Percentiles rank a stretch among this genome's conserved stretches.
phyloP scores from a whole-genome alignment of 2,113 vertebrate genomes.

The Vombatus ursinus region DNA sequence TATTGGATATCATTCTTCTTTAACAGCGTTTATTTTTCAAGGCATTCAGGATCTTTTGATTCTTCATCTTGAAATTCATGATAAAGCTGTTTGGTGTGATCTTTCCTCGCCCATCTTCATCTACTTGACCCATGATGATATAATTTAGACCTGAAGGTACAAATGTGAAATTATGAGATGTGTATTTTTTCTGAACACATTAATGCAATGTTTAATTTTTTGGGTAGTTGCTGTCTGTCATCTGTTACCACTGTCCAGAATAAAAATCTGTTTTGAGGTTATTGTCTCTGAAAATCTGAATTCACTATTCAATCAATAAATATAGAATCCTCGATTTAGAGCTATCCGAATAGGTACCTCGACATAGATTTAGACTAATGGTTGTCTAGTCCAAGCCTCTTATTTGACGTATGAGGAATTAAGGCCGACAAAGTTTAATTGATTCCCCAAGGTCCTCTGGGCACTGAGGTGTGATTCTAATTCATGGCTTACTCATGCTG shows the following conservation, averaged over 20 bases:
- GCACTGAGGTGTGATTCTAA: background rate
- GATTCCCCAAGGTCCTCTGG: background rate
- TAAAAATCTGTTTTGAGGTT: slow-evolving; percentile 32
- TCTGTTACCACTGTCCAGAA: slow-evolving; percentile 1
- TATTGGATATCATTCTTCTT: slow-evolving; percentile 62
- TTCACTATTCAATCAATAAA: background rate
- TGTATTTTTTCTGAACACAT: background rate
- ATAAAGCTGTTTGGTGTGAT: slow-evolving; percentile 93
- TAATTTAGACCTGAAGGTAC: slow-evolving; percentile 94
- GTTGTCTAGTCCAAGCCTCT: background rate
- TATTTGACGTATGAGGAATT: background rate
- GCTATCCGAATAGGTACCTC: background rate
- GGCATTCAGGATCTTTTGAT: slow-evolving; percentile 91
- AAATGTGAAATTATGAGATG: slow-evolving; percentile 39
- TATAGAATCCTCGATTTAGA: background rate
- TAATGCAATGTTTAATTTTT: background rate
- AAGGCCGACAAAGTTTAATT: background rate
- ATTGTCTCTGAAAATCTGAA: background rate
- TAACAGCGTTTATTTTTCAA: slow-evolving; percentile 94
- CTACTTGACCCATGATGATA: slow-evolving; percentile 96
- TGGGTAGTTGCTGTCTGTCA: background rate
- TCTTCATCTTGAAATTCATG: slow-evolving; percentile 95
- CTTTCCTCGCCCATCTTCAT: slow-evolving; percentile 93
- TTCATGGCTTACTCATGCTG: background rate
- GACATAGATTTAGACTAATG: background rate